Evolutionary conservation across 2,797 vertebrate genomes (phyloP).

Genomic region (Myripristis murdjan): DNA sequence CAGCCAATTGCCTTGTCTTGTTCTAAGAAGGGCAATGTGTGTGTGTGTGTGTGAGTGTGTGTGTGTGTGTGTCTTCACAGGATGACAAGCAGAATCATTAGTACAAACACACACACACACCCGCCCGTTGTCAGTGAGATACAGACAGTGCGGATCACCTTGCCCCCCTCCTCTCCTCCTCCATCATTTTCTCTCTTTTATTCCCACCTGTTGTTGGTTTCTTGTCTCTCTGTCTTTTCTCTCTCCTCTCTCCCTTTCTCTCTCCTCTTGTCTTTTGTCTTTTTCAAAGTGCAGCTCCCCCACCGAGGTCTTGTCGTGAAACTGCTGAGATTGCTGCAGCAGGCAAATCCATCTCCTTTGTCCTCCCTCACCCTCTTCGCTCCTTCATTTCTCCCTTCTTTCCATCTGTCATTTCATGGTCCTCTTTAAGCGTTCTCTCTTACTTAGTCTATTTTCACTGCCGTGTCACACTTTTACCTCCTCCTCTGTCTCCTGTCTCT

Average conservation of each 20-base stretch:
- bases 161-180: not conserved
- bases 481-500: too few relatives aligned
- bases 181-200: not conserved
- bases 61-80: too few relatives aligned
- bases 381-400: not conserved
- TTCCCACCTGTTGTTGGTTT: constrained; percentile 2
- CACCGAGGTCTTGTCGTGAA: constrained; percentile 25
- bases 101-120: constrained; percentile 7
- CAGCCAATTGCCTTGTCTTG: too few relatives aligned
- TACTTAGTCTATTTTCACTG: not conserved
- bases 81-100: not conserved
- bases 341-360: constrained; percentile 17
- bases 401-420: not conserved
- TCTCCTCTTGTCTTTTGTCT: constrained; percentile 19
- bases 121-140: not conserved
- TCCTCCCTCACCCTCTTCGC: not conserved
- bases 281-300: constrained; percentile 30
- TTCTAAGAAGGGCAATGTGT: too few relatives aligned
- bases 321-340: constrained; percentile 25
- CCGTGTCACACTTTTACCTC: not conserved
- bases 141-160: constrained; percentile 1
- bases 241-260: not conserved
- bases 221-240: not conserved
- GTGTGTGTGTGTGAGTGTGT: too few relatives aligned
- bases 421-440: constrained; percentile 2